Percentiles rank a stretch among this genome's conserved stretches.
These are phyloP conservation scores for Chromobotia macracanthus DNA, from an alignment of 2,797 vertebrate species.

Conservation along the genomic window DNA sequence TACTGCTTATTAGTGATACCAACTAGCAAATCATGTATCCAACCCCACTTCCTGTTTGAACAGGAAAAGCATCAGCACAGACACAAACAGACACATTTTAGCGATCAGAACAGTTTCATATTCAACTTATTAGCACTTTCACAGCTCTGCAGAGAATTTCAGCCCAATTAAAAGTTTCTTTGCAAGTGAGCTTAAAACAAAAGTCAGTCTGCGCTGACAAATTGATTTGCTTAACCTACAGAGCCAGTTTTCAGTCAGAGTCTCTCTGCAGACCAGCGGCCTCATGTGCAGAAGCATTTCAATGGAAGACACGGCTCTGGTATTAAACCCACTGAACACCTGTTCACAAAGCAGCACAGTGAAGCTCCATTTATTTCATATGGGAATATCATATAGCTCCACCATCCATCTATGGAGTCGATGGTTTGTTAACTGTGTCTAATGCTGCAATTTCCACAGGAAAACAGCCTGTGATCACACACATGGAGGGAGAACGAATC, in stretches of 20 bases:
- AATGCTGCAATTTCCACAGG: conserved; percentile 27
- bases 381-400: conserved; percentile 51
- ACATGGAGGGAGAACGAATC: conserved; percentile 3
- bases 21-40: too few species aligned
- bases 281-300: conserved; percentile 33
- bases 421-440: conserved; percentile 57
- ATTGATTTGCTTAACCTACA: conserved; percentile 24
- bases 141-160: conserved; percentile 3
- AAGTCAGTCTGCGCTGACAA: conserved; percentile 19
- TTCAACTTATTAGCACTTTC: conserved; percentile 17
- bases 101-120: conserved; percentile 18
- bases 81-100: neutral
- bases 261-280: conserved; percentile 27
- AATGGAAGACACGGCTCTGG: conserved; percentile 53
- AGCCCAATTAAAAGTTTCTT: conserved; percentile 41
- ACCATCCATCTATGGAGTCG: conserved; percentile 54
- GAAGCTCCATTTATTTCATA: conserved; percentile 49
- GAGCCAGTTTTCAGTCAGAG: conserved; percentile 32
- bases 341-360: conserved; percentile 46
- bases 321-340: conserved; percentile 52
- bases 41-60: too few species aligned
- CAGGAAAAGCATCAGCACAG: too few species aligned
- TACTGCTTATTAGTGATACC: too few species aligned
- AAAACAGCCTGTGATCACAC: conserved; percentile 47
- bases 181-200: conserved; percentile 33